Conservation (phyloP, 2,888 invertebrate species). For the Volucella inanis region DNA sequence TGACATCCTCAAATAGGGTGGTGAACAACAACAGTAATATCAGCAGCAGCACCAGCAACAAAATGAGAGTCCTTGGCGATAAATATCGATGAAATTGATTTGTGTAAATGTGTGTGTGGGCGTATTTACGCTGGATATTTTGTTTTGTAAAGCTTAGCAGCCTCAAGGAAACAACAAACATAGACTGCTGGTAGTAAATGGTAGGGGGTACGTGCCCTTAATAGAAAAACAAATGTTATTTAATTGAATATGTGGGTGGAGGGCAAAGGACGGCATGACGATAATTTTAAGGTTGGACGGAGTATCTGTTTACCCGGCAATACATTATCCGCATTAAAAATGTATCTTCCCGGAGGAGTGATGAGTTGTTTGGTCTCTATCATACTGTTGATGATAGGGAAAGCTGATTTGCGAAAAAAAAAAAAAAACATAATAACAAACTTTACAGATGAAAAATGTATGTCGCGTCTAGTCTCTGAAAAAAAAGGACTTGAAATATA, state of each 20-base stretch:
- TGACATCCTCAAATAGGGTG: constrained; percentile 4
- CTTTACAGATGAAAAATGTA: not conserved
- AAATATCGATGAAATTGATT: constrained; percentile 71
- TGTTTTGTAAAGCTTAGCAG: constrained; percentile 44
- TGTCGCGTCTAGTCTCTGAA: not conserved
- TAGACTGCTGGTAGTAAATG: constrained; percentile 6
- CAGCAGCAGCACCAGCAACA: not conserved
- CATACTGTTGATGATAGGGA: constrained; percentile 2
- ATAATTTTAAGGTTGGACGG: not conserved
- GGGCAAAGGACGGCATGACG: not conserved
- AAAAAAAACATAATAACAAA: not conserved
- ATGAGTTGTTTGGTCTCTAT: constrained; percentile 8
- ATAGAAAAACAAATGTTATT: constrained; percentile 49
- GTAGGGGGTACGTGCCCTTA: not conserved
- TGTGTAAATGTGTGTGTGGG: constrained; percentile 23
- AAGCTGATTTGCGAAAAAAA: not conserved
- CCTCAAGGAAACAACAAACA: constrained; percentile 60
- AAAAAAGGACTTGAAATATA: not conserved
- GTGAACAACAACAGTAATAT: too few species aligned
- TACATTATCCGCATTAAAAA: constrained; percentile 31
- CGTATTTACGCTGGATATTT: constrained; percentile 37
- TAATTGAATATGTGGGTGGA: constrained; percentile 52
- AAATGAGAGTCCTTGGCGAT: constrained; percentile 38
- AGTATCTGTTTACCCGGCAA: constrained; percentile 17
- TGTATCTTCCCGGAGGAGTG: constrained; percentile 27